Conservation (phyloP, 2,113 vertebrate genomes). For the Albula glossodonta region DNA sequence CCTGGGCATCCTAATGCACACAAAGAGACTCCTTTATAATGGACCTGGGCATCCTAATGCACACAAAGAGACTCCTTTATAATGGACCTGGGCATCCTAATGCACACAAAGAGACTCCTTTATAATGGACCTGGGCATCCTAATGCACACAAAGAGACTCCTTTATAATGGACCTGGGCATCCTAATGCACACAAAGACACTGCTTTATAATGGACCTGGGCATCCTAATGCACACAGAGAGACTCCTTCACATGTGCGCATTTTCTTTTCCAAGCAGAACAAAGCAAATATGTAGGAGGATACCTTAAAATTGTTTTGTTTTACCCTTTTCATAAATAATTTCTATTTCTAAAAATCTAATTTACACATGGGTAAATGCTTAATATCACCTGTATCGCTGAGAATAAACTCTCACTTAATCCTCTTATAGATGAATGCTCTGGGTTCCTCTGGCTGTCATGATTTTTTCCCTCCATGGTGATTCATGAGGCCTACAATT, state of each 20-base stretch:
- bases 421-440: background rate
- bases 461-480: background rate
- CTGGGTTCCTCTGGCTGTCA: background rate
- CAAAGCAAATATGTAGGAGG: too few species aligned
- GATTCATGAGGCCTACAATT: too few species aligned
- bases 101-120: too few species aligned
- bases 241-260: too few species aligned
- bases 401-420: background rate
- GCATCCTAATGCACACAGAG: slow-evolving; percentile 56
- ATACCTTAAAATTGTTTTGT: too few species aligned
- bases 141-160: slow-evolving; percentile 43
- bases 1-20: slow-evolving; percentile 63
- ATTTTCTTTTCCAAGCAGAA: too few species aligned
- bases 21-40: too few species aligned
- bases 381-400: background rate
- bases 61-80: too few species aligned
- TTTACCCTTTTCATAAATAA: too few species aligned
- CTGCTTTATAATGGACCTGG: slow-evolving; percentile 67
- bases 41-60: slow-evolving; percentile 70
- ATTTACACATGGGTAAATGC: background rate
- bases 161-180: too few species aligned
- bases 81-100: slow-evolving; percentile 72
- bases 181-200: background rate
- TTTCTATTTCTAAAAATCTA: too few species aligned
- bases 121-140: slow-evolving; percentile 73